These are phyloP conservation scores for Amphiprion ocellaris DNA, from an alignment of 2,113 vertebrate genomes.

Conservation along the genomic window DNA sequence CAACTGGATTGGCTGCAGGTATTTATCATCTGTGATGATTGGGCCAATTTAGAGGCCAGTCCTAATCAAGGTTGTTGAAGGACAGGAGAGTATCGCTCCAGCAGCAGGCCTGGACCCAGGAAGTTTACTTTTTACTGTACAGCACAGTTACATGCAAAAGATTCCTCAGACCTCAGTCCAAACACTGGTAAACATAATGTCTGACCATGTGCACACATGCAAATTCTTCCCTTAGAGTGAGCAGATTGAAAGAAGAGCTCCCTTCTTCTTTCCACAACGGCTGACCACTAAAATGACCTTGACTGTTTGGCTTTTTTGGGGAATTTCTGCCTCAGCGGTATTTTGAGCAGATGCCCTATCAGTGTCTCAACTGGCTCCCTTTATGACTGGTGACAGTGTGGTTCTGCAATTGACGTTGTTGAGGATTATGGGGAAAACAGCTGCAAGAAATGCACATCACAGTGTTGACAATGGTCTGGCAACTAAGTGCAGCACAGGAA, in stretches of 20 bases:
- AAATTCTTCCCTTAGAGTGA: constrained; percentile 20
- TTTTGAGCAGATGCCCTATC: constrained; percentile 21
- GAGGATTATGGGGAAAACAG: constrained; percentile 49
- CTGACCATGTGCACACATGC: constrained; percentile 4
- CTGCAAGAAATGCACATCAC: constrained; percentile 43
- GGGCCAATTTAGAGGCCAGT: constrained; percentile 66
- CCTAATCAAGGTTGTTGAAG: constrained; percentile 70
- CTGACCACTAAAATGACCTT: constrained; percentile 40
- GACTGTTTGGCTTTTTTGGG: constrained; percentile 42
- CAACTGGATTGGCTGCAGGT: constrained; percentile 78
- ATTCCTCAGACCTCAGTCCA: constrained; percentile 31
- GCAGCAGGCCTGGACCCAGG: constrained; percentile 36
- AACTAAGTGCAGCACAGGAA: constrained; percentile 39
- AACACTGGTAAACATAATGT: constrained; percentile 49
- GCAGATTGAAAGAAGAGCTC: constrained; percentile 25
- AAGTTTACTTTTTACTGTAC: constrained; percentile 24
- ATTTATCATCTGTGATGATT: constrained; percentile 76
- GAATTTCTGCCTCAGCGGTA: constrained; percentile 24
- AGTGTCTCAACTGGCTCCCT: constrained; percentile 22
- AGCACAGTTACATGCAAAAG: constrained; percentile 42
- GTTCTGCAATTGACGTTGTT: constrained; percentile 39
- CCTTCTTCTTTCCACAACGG: constrained; percentile 1
- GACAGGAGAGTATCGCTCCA: constrained; percentile 50
- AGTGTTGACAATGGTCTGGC: constrained; percentile 76
- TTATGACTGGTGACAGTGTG: constrained; percentile 59